Base-by-base conservation (phyloP, 1,140 invertebrate species). In the Drosophila quadrilineata region DNA sequence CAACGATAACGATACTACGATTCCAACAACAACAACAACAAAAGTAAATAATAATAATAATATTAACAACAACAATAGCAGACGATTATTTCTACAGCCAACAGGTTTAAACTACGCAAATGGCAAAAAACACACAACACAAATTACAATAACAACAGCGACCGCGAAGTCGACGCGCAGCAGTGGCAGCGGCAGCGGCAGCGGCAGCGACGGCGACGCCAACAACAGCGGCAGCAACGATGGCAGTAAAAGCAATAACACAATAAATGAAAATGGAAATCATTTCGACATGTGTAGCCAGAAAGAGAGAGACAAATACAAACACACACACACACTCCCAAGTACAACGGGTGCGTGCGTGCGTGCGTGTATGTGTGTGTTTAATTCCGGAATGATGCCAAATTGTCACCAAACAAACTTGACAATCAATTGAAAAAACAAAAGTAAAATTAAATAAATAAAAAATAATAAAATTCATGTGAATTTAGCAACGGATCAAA, bases 31-130 rank as follows among this genome's bases (percentile, higher is more conserved):
- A n/a, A n/a, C n/a, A n/a, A n/a, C n/a, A n/a, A n/a, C n/a, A n/a
- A n/a, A n/a, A n/a, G n/a, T n/a, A n/a, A n/a, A n/a, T n/a, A n/a
- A n/a, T n/a, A 53, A 28, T 19, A 43, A 35, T 28, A 48, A 24
- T 8, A 41, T 3, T 4, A 52, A n/a, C 31, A 63, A 48, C 52
- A 46, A 31, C 41, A 31, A 50, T n/a, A n/a, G n/a, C n/a, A n/a
- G n/a, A n/a, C n/a, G n/a, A n/a, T n/a, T n/a, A n/a, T n/a, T n/a
- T n/a, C 35, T 58, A 59, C 14, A 59, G 26, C 67, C 71, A 75
- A 75, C 72, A 75, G 72, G 72, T 75, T 75, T 75, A 46, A 74
- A 75, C 71, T 75, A 74, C 65, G 71, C 66, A 75, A 73, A 58
- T 41, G 48, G 53, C 58, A 69, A 69, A n/a, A n/a, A n/a, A n/a